Base-by-base conservation (phyloP, 2,888 invertebrate genomes). In the Oscheius onirici region DNA sequence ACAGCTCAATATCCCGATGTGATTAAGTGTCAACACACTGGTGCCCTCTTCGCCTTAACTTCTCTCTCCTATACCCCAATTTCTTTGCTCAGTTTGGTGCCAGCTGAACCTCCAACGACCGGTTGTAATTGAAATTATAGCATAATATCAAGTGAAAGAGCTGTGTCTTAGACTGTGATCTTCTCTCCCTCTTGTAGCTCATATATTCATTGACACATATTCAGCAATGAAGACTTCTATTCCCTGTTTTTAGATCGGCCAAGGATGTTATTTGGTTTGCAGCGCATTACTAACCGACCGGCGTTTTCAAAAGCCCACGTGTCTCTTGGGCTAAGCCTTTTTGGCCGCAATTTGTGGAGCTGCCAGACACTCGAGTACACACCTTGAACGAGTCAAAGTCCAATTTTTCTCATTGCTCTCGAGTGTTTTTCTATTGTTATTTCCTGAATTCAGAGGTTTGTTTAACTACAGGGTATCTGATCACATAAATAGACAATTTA, bases 1-100 rank as follows among this genome's bases (percentile, higher is more conserved):
- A 52, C 52, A 63, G 61, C 52, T 52, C 55, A 20, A 67, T 67
- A 17, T 67, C 67, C 52, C 61, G 61, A 43, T 70, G 40, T 58
- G 41, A 58, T 58, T 41, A 34, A 34, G 34, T 34, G 34, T 34
- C 34, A 34, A 34, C 34, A n/a, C n/a, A 34, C 34, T 34, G 34
- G 34, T 34, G 34, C 34, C 34, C 34, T 8, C 34, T 34, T 17
- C 20, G 10, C 15, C 13, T 17, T 34, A 13, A 40, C 43, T 41
- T 13, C 10, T 41, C 20, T 58, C 41, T 58, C 22, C 41, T 43
- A 15, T 40, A 46, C 6, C 3, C 11, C 3, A 5, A 46, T 17
- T 26, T 26, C 13, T 26, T 46, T 63, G 63, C 63, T 63, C 63
- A 63, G 63, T 63, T 63, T 63, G 46, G 46, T 46, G 49, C 63